These are phyloP conservation scores for Halcyon badia DNA, from an alignment of 2,797 vertebrate genomes.

Conservation along the genomic window DNA sequence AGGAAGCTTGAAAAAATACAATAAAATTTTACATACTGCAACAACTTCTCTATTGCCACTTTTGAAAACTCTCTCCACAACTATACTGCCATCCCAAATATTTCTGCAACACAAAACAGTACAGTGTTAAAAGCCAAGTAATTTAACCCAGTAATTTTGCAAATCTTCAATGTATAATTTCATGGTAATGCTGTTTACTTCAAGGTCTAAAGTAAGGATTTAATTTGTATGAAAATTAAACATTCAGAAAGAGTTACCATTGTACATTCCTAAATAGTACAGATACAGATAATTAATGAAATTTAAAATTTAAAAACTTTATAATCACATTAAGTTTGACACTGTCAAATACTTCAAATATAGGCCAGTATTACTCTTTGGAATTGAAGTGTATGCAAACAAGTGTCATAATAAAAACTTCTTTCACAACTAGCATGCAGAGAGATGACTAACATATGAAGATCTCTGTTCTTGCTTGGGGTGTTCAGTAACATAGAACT, in stretches of 20 bases:
- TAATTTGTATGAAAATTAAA: not conserved
- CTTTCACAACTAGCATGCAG: not conserved
- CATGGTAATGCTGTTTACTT: not conserved
- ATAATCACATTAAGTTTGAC: not conserved
- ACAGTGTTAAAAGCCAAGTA: not conserved
- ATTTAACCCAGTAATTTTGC: not conserved
- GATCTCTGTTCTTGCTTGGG: not conserved
- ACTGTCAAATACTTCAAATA: not conserved
- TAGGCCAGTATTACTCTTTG: not conserved
- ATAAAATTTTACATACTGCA: constrained; percentile 85
- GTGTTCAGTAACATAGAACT: not conserved
- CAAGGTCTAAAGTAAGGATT: not conserved
- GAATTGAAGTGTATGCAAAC: not conserved
- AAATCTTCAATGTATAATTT: not conserved
- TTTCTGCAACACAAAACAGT: constrained; percentile 84
- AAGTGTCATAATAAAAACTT: not conserved
- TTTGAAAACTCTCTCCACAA: constrained; percentile 89
- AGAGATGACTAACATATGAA: not conserved
- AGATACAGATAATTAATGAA: not conserved
- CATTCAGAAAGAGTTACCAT: not conserved
- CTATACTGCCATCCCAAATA: constrained; percentile 96
- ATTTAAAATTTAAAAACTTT: not conserved
- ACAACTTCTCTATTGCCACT: constrained; percentile 88
- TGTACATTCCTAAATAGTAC: not conserved
- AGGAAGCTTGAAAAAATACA: not conserved